A percentile compares a stretch with the other conserved stretches of the same genome.
These are phyloP conservation scores for Orthosia gracilis DNA, from an alignment of 2,888 invertebrate species.

Conservation along the genomic window DNA sequence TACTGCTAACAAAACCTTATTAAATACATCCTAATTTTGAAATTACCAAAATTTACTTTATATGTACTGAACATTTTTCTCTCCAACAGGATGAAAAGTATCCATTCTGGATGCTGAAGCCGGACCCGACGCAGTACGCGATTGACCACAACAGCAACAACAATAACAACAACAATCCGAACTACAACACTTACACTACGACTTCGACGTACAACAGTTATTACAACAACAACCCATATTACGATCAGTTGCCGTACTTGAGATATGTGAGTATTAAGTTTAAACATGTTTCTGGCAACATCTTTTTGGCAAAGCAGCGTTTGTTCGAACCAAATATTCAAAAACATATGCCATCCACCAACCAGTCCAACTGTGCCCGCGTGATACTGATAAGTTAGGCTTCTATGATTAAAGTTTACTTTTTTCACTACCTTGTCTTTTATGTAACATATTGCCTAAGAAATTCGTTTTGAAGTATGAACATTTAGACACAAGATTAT, in stretches of 20 bases:
- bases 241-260: conserved; percentile 93
- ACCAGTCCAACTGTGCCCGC: too few species aligned
- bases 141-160: conserved; percentile 73
- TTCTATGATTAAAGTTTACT: too few species aligned
- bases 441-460: too few species aligned
- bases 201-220: conserved; percentile 77
- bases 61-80: neutral
- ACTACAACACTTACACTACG: conserved; percentile 79
- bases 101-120: conserved; percentile 95
- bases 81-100: conserved; percentile 93
- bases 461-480: too few species aligned
- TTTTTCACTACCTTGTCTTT: too few species aligned
- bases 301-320: neutral
- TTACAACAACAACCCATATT: conserved; percentile 81
- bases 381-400: too few species aligned
- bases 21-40: too few species aligned
- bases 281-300: neutral
- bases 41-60: too few species aligned
- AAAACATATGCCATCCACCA: too few species aligned
- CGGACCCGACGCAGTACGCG: conserved; percentile 89
- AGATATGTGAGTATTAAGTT: conserved; percentile 92
- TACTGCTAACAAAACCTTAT: too few species aligned
- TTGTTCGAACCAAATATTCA: too few species aligned
- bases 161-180: conserved; percentile 76
- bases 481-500: too few species aligned